Conservation (phyloP, 1,140 invertebrate species). For the Leguminivora glycinivorella region DNA sequence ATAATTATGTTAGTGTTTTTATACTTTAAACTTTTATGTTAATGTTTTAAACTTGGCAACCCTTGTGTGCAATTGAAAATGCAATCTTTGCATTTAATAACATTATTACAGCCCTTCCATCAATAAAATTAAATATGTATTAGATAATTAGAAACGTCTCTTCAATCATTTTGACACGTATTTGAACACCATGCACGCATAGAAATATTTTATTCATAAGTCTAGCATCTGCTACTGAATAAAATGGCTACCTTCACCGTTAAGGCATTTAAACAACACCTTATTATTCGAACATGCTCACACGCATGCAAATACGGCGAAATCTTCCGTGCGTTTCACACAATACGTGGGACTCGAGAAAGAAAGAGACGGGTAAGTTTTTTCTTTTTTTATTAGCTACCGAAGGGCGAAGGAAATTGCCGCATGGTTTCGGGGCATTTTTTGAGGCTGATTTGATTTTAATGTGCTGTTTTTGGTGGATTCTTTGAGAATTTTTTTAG, state of each 20-base stretch:
- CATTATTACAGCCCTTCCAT: no score
- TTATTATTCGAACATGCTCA: conserved; percentile 43
- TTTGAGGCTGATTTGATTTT: conserved; percentile 8
- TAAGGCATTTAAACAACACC: conserved; percentile 45
- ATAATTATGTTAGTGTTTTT: no score
- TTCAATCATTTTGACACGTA: background rate
- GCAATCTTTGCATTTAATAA: no score
- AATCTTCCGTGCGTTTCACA: conserved; percentile 25
- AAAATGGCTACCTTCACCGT: conserved; percentile 33
- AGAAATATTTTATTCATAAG: conserved; percentile 25
- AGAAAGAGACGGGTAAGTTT: background rate
- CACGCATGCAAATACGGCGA: conserved; percentile 41
- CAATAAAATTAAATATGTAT: no score
- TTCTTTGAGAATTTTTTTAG: background rate
- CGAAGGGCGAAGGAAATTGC: conserved; percentile 25
- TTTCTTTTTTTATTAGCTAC: conserved; percentile 20
- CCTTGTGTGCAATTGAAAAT: no score
- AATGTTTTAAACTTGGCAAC: no score
- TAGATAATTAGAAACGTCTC: background rate
- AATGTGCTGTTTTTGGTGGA: conserved; percentile 7
- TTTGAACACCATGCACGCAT: background rate
- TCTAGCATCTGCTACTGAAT: conserved; percentile 3
- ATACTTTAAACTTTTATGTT: no score
- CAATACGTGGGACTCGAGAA: background rate
- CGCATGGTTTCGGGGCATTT: background rate